Percentiles rank a stretch among this genome's conserved stretches.
phyloP scores from a whole-genome alignment of 2,113 vertebrate species.

The Camelus bactrianus region DNA sequence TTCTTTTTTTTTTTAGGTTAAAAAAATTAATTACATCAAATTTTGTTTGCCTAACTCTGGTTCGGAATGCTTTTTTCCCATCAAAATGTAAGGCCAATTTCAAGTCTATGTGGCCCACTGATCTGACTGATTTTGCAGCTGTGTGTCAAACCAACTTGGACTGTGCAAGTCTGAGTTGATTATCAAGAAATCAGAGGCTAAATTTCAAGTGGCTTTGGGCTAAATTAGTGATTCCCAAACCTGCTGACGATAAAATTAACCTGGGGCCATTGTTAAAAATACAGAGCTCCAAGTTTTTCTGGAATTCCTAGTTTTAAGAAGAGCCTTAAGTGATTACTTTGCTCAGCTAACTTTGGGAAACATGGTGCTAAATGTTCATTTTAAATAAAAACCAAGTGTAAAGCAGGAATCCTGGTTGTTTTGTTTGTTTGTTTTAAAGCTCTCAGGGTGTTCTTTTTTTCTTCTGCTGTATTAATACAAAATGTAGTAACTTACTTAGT shows the following conservation, averaged over 20 bases:
- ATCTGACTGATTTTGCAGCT: background rate
- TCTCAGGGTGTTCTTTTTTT: too few relatives aligned
- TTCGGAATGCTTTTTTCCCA: constrained; percentile 7
- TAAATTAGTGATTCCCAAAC: constrained; percentile 36
- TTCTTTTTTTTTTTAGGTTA: background rate
- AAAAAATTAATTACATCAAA: constrained; percentile 42
- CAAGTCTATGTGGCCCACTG: background rate
- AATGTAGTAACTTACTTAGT: too few relatives aligned
- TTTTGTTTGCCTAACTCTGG: background rate
- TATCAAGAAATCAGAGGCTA: constrained; percentile 46
- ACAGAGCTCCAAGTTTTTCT: background rate
- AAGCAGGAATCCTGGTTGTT: constrained; percentile 6
- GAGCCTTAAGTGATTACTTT: background rate
- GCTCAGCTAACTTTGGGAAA: constrained; percentile 2
- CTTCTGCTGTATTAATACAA: too few relatives aligned
- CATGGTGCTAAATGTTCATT: background rate
- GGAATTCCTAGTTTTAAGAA: constrained; percentile 10
- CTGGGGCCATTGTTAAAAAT: background rate
- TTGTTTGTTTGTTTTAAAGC: background rate
- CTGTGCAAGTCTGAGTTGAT: background rate
- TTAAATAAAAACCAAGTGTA: constrained; percentile 38
- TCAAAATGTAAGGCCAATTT: background rate
- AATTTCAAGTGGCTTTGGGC: constrained; percentile 19
- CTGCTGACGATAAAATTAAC: constrained; percentile 38
- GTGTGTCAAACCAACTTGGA: background rate